Percentiles rank a stretch among this genome's conserved stretches.
phyloP scores from a whole-genome alignment of 2,797 vertebrate genomes.

The Coregonus ussuriensis region DNA sequence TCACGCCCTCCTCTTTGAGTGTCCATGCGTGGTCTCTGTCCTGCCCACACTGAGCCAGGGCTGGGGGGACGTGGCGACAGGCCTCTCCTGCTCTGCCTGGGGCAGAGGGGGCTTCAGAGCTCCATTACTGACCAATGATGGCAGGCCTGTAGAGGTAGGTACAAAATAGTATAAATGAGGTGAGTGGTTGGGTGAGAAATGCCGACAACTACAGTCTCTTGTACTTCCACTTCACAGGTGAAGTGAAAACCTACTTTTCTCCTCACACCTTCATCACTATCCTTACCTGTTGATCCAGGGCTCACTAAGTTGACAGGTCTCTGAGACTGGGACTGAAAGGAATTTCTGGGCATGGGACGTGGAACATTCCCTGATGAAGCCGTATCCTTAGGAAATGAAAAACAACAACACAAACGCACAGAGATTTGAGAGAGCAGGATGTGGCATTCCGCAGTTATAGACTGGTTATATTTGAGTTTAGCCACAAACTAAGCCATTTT shows the following conservation, averaged over 20 bases:
- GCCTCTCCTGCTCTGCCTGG: slow-evolving; percentile 52
- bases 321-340: slow-evolving; percentile 44
- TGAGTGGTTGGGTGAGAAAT: background rate
- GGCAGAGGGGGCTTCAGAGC: slow-evolving; percentile 51
- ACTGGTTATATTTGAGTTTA: background rate
- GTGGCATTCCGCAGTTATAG: background rate
- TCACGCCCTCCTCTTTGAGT: slow-evolving; percentile 64
- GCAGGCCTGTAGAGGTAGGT: slow-evolving; percentile 33
- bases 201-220: background rate
- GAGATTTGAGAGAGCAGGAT: background rate
- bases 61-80: slow-evolving; percentile 25
- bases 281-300: slow-evolving; percentile 63
- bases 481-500: background rate
- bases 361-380: slow-evolving; percentile 35
- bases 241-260: background rate
- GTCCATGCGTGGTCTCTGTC: slow-evolving; percentile 50
- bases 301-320: slow-evolving; percentile 61
- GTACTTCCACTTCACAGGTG: background rate
- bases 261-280: background rate
- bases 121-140: slow-evolving; percentile 48
- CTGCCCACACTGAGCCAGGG: slow-evolving; percentile 53
- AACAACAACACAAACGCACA: background rate
- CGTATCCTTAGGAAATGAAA: slow-evolving; percentile 46
- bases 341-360: slow-evolving; percentile 52
- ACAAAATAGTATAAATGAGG: background rate